Percentiles rank a stretch among this genome's conserved stretches.
Evolutionary conservation across 2,888 invertebrate species (phyloP).

Genomic region (Agelastica alni): DNA sequence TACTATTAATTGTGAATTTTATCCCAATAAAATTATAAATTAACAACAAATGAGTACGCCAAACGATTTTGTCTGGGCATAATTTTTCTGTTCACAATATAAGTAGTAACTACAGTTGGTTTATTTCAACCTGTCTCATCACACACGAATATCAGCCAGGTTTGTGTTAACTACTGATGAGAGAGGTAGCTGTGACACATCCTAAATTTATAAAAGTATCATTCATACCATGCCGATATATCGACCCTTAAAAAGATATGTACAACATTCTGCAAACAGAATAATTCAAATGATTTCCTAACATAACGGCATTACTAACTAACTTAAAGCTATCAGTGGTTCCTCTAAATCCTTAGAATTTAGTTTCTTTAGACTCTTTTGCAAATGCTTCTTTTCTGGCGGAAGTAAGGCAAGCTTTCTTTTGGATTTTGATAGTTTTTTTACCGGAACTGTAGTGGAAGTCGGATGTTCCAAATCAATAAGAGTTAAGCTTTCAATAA

Average conservation of each 20-base stretch:
- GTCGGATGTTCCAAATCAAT: constrained; percentile 63
- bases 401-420: constrained; percentile 64
- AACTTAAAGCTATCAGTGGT: constrained; percentile 71
- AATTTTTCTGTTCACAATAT: too few relatives aligned
- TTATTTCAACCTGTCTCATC: constrained; percentile 10
- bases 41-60: too few relatives aligned
- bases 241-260: constrained; percentile 16
- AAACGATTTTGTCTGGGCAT: too few relatives aligned
- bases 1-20: too few relatives aligned
- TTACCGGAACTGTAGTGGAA: constrained; percentile 44
- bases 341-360: constrained; percentile 62
- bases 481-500: constrained; percentile 77
- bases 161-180: background rate
- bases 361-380: constrained; percentile 52
- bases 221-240: constrained; percentile 5
- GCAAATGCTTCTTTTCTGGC: constrained; percentile 60
- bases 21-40: too few relatives aligned
- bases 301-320: constrained; percentile 11
- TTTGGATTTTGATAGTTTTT: constrained; percentile 66
- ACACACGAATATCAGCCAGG: background rate
- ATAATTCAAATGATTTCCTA: background rate
- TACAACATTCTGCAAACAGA: constrained; percentile 18
- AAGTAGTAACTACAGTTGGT: too few relatives aligned
- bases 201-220: constrained; percentile 12
- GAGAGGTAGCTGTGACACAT: constrained; percentile 12